Evolutionary conservation across 2,888 invertebrate genomes (phyloP), one percentile per base, ranked within the genome.

Genomic region (Helicoverpa assulta): DNA sequence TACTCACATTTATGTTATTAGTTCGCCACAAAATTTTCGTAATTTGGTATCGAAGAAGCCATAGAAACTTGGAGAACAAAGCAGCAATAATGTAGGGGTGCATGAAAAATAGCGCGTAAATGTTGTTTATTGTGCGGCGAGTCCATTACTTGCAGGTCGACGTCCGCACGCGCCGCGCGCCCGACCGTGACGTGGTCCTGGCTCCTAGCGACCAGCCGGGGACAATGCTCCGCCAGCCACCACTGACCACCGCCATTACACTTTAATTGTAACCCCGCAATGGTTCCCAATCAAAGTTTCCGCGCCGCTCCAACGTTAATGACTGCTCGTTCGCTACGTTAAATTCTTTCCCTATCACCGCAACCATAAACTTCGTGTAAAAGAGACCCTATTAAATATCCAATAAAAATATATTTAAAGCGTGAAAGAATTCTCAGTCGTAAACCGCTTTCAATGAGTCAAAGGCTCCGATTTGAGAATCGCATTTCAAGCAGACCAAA

Each of bases 111-210:
- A 73, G 74, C 78, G 79, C 79, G 77, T 84, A 83, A 85, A 85
- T 78, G 76, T 63, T 73, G 79, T 85, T 84, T 85, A 84, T 81
- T 81, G 76, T 80, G 68, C 78, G 62, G 71, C 63, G 73, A 80
- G 82, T 82, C 79, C 81, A 81, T 83, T 76, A 81, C 74, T 69
- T 78, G 78, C 81, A 81, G 93, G 93, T 93, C 93, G 91, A 88
- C 90, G 93, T 76, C 90, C 89, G 87, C 83, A 60, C 73, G 80
- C 85, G 90, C 89, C 85, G 89, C 85, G 91, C 90, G 90, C 73
- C 89, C 89, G 88, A 89, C 90, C 91, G 91, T 89, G 86, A 86
- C 90, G 86, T 86, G 86, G 86, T 92, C 92, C 94, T 92, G 86
- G 85, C 88, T 89, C 88, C 88, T 88, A 84, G 80, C 75, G 75